Percentiles rank a stretch among this genome's conserved stretches.
These are phyloP conservation scores for Agriopis leucophaearia DNA, from an alignment of 2,888 invertebrate species.

Conservation along the genomic window DNA sequence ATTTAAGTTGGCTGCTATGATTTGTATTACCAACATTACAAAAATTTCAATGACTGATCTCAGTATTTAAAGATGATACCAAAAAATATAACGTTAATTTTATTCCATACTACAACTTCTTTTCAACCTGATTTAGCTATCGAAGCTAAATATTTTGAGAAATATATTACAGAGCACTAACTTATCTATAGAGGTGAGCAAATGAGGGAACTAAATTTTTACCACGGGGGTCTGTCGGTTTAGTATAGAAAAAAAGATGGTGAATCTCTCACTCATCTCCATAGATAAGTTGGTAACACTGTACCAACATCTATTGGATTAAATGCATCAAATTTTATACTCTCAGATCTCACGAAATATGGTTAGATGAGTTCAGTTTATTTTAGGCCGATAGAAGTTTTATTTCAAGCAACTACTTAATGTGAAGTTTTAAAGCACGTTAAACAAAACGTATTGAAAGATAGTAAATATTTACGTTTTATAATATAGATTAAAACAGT, in stretches of 20 bases:
- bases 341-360: slow-evolving; percentile 15
- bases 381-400: slow-evolving; percentile 13
- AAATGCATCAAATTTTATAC: slow-evolving; percentile 34
- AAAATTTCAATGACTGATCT: background rate
- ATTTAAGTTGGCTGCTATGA: background rate
- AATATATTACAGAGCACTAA: background rate
- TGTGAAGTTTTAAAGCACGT: background rate
- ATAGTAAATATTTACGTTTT: background rate
- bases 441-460: background rate
- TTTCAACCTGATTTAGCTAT: background rate
- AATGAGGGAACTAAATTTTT: background rate
- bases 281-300: background rate
- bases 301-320: background rate
- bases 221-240: background rate
- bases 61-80: slow-evolving; percentile 6
- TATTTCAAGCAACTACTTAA: background rate
- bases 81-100: background rate
- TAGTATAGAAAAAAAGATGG: background rate
- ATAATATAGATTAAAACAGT: background rate
- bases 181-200: background rate
- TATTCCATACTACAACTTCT: background rate
- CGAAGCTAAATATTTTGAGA: background rate
- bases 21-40: background rate
- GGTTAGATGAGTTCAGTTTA: slow-evolving; percentile 3
- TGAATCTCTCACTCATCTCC: background rate